phyloP scores from a whole-genome alignment of 2,113 vertebrate species.

The Nycticorax nycticorax region DNA sequence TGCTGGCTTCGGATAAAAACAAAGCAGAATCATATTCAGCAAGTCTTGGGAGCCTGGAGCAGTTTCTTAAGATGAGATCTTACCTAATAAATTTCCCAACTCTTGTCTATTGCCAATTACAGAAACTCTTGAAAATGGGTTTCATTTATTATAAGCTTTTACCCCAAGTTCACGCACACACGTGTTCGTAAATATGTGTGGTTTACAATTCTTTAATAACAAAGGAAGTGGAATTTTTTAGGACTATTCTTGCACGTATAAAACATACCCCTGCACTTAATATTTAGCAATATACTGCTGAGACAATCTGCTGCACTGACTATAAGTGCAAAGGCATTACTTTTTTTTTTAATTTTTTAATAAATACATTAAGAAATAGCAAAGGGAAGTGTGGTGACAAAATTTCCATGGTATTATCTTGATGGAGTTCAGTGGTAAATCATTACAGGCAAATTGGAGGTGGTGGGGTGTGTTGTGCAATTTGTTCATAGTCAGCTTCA shows the following conservation, averaged over 20 bases:
- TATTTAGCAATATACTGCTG: neutral
- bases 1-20: neutral
- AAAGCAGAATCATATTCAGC: neutral
- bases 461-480: neutral
- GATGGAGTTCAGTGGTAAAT: neutral
- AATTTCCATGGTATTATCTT: neutral
- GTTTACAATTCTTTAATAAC: neutral
- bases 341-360: neutral
- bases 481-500: neutral
- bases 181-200: rapidly evolving
- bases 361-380: neutral
- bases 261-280: neutral
- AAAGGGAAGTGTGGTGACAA: neutral
- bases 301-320: neutral
- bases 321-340: neutral
- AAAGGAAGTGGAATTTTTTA: neutral
- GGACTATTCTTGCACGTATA: neutral
- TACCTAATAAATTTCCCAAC: neutral
- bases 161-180: neutral
- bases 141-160: neutral
- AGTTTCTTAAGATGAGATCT: neutral
- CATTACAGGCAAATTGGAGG: neutral
- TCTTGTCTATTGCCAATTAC: neutral
- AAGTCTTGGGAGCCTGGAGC: neutral
- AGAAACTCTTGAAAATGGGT: neutral